Evolutionary conservation across 2,113 vertebrate genomes (phyloP), one percentile per base, ranked within the genome.

Genomic region (Pitta sordida): DNA sequence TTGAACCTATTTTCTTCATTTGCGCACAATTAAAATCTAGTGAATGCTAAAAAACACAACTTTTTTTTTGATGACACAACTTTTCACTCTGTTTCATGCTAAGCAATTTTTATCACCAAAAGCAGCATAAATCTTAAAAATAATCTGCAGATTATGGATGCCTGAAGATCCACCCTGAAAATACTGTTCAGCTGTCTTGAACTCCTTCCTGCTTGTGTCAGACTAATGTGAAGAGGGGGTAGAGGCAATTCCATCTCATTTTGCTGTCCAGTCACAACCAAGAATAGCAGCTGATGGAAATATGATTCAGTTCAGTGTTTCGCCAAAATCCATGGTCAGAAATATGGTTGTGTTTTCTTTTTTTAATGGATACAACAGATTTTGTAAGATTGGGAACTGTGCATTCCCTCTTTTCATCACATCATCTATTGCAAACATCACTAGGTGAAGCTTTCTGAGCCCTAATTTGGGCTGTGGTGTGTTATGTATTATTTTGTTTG

Each of bases 381-480:
- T 82, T 56, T 55, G 37, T 83, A 62, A 51, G 44, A 15, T 2
- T 48, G 17, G 30, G 23, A 49, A 2, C 10, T 30, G 0, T 0
- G 0, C 51, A 4, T 13, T 73, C 30, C 20, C 15, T 17, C 24
- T 53, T 81, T 86, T 74, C 41, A 69, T 56, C 44, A 46, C 70
- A 63, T 3, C 27, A 86, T 30, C 79, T n/a, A 4, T 36, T 48
- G 59, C 64, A 64, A 91, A 46, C 13, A 21, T 56, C 4, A 2
- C 23, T 29, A 63, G 64, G 44, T 67, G 65, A 65, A 86, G 29
- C 26, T 91, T 88, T 86, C 51, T 55, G 30, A 34, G 51, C 37
- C 51, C 64, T 20, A 37, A 20, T 39, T 9, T 3, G 3, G 55
- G 46, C 71, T 16, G 6, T 24, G 58, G 16, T 60, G 27, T 24